Evolutionary conservation across 2,888 invertebrate genomes (phyloP), one percentile per base, ranked within the genome.

Genomic region (Disparrhopalites patrizii): DNA sequence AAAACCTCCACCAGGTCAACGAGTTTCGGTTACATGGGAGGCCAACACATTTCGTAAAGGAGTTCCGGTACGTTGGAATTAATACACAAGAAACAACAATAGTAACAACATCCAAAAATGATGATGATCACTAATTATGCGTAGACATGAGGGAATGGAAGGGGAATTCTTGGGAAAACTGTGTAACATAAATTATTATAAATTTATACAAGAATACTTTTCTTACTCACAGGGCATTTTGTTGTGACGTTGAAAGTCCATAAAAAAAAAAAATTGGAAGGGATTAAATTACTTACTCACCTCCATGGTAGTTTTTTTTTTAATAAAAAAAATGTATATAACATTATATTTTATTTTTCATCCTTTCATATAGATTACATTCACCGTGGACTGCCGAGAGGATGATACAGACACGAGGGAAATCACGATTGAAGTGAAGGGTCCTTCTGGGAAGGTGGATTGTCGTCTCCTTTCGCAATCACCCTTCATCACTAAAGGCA

Each of bases 1-100:
- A 65, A 82, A 91, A 52, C 90, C 91, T 13, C 89, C 91, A 5
- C 83, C 93, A 0, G 88, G 90, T 67, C 91, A 93, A 77, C 85
- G 91, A 81, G 83, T 93, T 62, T 85, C 86, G 68, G 88, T 93
- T 0, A 86, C 88, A 55, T 82, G 91, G 67, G 74, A 75, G 40
- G 70, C 73, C 8, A 70, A 73, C 51, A 68, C 66, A 31, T 75
- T 68, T 47, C 63, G 75, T 20, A 73, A 72, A 67, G 73, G 72
- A 25, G 69, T 69, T 50, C 75, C 73, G 55, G 75, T 75, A 65
- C 63, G n/a, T n/a, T n/a, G n/a, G n/a, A n/a, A n/a, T n/a, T n/a
- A n/a, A n/a, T n/a, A n/a, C n/a, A n/a, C n/a, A n/a, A n/a, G n/a
- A n/a, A n/a, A n/a, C n/a, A n/a, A n/a, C n/a, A n/a, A n/a, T n/a